Evolutionary conservation across 2,888 invertebrate genomes (phyloP).

Genomic region (Pycnomerus fuliginosus): DNA sequence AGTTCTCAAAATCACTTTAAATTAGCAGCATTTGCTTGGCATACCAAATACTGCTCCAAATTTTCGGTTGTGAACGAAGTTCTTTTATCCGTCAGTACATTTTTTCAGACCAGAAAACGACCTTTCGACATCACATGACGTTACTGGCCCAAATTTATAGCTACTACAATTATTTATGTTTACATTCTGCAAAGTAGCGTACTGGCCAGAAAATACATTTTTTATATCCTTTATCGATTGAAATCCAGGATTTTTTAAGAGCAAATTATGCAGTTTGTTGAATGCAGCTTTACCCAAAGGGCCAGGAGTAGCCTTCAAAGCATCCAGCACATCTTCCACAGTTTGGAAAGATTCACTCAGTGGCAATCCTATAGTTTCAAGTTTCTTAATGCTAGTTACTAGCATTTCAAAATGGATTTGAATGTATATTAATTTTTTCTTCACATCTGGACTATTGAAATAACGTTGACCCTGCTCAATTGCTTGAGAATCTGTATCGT

Average conservation of each 20-base stretch:
- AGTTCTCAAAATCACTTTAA: too few relatives aligned
- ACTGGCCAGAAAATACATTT: neutral
- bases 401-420: too few relatives aligned
- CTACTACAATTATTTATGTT: neutral
- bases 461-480: neutral
- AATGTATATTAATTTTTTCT: neutral
- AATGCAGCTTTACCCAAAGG: too few relatives aligned
- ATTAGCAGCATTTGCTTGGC: conserved; percentile 5
- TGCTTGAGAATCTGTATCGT: neutral
- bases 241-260: conserved; percentile 1
- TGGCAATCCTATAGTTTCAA: too few relatives aligned
- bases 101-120: conserved; percentile 6
- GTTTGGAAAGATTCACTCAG: too few relatives aligned
- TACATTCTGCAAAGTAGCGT: neutral
- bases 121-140: conserved; percentile 3
- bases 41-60: conserved; percentile 5
- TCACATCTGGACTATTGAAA: neutral
- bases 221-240: neutral
- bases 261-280: too few relatives aligned
- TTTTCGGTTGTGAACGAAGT: conserved; percentile 2
- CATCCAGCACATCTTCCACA: too few relatives aligned
- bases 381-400: too few relatives aligned
- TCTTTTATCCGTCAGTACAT: conserved; percentile 1
- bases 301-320: too few relatives aligned
- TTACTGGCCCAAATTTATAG: conserved; percentile 1